Evolutionary conservation across 2,113 vertebrate species (phyloP).

Genomic region (Puffinus mauretanicus): DNA sequence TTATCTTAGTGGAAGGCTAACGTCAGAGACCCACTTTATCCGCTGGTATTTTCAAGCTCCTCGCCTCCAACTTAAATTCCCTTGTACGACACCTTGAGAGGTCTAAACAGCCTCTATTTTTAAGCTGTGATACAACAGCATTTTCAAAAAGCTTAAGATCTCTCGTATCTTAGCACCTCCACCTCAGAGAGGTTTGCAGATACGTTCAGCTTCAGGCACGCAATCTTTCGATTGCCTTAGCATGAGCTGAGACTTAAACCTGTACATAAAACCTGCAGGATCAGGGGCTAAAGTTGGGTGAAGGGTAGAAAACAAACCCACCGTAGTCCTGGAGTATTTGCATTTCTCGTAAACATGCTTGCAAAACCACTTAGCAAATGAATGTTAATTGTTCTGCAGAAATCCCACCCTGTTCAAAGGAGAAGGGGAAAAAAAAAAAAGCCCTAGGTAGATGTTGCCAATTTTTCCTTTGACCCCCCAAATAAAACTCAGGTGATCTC

Average conservation of each 20-base stretch:
- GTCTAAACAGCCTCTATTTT: background rate
- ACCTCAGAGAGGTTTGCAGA: background rate
- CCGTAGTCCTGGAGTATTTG: background rate
- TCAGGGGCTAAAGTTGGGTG: background rate
- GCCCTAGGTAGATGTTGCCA: background rate
- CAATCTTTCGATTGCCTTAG: background rate
- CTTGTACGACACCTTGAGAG: background rate
- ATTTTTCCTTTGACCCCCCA: background rate
- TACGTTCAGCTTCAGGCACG: rapidly evolving
- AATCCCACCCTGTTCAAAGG: background rate
- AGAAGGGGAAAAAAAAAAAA: background rate
- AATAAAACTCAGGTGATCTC: conserved; percentile 34
- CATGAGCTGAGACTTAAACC: background rate
- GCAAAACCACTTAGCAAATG: background rate
- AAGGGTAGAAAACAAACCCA: background rate
- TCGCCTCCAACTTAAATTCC: background rate
- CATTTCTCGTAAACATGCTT: background rate
- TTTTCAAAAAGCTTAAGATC: background rate
- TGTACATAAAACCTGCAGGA: background rate
- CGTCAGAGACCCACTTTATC: background rate
- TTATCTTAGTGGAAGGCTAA: background rate
- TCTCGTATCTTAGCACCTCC: background rate
- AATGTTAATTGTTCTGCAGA: background rate
- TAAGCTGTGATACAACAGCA: background rate
- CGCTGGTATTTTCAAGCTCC: background rate